phyloP scores from a whole-genome alignment of 2,888 invertebrate species.

The Atethmia centrago region DNA sequence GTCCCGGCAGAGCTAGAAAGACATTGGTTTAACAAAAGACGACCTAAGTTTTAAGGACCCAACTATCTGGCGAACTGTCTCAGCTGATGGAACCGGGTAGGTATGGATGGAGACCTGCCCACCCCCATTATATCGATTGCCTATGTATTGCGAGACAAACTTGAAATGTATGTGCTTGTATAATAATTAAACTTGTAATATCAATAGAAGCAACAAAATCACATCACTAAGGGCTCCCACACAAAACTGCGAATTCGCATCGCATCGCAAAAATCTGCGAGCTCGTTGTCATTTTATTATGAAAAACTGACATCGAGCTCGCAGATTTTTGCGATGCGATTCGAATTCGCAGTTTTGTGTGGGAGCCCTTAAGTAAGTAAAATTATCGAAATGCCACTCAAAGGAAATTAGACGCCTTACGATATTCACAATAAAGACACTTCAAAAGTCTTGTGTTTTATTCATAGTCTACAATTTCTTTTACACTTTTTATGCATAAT shows the following conservation, averaged over 20 bases:
- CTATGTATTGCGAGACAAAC: not conserved
- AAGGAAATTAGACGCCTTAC: not conserved
- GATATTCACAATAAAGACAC: constrained; percentile 53
- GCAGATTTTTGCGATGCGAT: no score
- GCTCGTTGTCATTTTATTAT: no score
- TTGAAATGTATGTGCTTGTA: not conserved
- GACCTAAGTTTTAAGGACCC: not conserved
- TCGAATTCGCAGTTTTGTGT: no score
- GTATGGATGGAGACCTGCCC: no score
- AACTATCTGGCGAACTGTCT: not conserved
- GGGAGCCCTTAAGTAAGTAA: no score
- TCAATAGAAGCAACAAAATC: not conserved
- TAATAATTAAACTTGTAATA: not conserved
- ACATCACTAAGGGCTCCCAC: no score
- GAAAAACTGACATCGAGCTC: no score
- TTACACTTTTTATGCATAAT: constrained; percentile 45
- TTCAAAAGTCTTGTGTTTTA: constrained; percentile 50
- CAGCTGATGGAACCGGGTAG: not conserved
- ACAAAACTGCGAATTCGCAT: no score
- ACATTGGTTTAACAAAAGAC: not conserved
- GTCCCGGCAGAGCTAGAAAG: no score
- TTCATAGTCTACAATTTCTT: constrained; percentile 41
- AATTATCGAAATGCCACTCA: constrained; percentile 5
- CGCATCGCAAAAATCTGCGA: no score
- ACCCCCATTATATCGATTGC: not conserved